These are phyloP conservation scores for Scalopus aquaticus DNA, from an alignment of 2,113 vertebrate species.

Conservation along the genomic window DNA sequence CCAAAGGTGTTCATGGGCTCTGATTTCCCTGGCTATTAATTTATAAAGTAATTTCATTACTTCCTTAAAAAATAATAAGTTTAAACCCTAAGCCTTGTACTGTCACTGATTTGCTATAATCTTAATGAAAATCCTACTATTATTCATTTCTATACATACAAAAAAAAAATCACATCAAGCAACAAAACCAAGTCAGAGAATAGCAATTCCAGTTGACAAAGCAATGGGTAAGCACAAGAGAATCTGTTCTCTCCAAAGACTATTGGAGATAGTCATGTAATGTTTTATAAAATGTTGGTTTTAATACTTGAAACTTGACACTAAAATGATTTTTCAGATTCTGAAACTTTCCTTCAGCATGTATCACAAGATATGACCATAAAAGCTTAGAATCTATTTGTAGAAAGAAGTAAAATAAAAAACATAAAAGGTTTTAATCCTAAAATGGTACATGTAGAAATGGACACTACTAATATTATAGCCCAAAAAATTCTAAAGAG, in stretches of 20 bases:
- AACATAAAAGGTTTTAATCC: neutral
- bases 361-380: neutral
- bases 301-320: too few relatives aligned
- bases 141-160: neutral
- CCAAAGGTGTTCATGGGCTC: neutral
- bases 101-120: neutral
- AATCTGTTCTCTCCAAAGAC: neutral
- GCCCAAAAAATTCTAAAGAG: neutral
- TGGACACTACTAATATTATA: neutral
- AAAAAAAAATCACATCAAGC: neutral
- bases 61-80: neutral
- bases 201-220: neutral
- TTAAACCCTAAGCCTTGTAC: neutral
- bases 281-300: neutral
- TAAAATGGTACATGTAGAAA: neutral
- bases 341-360: neutral
- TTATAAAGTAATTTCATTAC: neutral
- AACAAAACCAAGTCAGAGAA: neutral
- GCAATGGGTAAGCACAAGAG: neutral
- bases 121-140: neutral
- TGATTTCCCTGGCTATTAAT: neutral
- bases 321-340: neutral
- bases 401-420: conserved; percentile 44
- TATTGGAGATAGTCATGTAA: neutral
- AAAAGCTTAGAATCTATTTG: neutral